phyloP scores from a whole-genome alignment of 2,888 invertebrate genomes.

The Drosophila glabriapex region DNA sequence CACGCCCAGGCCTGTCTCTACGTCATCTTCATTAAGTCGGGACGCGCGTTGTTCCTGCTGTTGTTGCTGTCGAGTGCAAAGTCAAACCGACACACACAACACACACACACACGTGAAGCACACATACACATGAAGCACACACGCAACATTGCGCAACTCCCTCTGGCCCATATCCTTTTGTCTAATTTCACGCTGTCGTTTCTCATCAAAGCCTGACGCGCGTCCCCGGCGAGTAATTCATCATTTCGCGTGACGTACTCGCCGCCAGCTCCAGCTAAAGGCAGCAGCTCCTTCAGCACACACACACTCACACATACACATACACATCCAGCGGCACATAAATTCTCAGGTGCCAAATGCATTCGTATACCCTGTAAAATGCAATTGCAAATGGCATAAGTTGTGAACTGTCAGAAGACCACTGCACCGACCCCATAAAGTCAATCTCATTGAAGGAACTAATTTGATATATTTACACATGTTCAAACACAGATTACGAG shows the following conservation, averaged over 20 bases:
- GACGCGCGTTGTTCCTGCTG: conserved; percentile 61
- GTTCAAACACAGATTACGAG: background rate
- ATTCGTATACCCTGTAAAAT: conserved; percentile 44
- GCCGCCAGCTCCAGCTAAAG: conserved; percentile 45
- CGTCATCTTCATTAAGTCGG: conserved; percentile 80
- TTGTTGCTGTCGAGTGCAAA: conserved; percentile 61
- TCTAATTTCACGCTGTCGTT: conserved; percentile 81
- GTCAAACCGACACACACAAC: conserved; percentile 51
- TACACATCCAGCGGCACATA: conserved; percentile 55
- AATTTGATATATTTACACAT: background rate
- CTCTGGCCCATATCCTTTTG: conserved; percentile 71
- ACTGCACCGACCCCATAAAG: background rate
- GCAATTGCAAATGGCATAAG: background rate
- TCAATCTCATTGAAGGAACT: background rate
- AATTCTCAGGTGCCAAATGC: conserved; percentile 81
- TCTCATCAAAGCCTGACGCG: conserved; percentile 79
- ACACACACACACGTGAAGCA: conserved; percentile 29
- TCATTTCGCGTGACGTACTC: conserved; percentile 80
- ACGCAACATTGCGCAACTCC: conserved; percentile 36
- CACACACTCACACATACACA: conserved; percentile 23
- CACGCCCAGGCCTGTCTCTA: conserved; percentile 59
- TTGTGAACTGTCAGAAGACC: background rate
- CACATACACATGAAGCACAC: conserved; percentile 10
- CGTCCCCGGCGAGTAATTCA: conserved; percentile 81
- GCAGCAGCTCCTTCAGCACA: conserved; percentile 28